phyloP scores from a whole-genome alignment of 2,797 vertebrate species.

The Karalla daura region DNA sequence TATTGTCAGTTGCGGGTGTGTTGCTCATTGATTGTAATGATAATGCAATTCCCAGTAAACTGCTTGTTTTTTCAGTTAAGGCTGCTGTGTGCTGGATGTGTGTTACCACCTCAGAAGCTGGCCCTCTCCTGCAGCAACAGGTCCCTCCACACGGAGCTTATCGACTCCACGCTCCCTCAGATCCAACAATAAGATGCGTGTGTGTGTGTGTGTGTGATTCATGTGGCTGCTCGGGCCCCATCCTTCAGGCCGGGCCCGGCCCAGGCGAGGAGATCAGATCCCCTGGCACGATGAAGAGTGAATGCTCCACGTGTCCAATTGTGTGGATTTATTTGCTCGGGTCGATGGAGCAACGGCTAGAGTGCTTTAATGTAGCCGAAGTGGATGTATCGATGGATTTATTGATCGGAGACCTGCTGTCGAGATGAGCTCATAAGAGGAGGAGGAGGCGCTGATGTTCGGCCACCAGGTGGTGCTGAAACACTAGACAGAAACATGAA shows the following conservation, averaged over 20 bases:
- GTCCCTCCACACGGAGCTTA: too few species aligned
- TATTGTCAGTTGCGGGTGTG: constrained; percentile 69
- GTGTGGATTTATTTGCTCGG: constrained; percentile 65
- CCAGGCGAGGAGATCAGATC: constrained; percentile 58
- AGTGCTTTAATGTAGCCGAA: constrained; percentile 69
- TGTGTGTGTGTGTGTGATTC: too few species aligned
- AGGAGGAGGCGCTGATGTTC: neutral
- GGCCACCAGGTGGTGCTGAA: constrained; percentile 77
- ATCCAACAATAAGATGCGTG: constrained; percentile 20
- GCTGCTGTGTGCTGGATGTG: constrained; percentile 29
- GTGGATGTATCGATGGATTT: constrained; percentile 75
- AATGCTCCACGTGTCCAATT: constrained; percentile 56
- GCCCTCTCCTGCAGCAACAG: too few species aligned
- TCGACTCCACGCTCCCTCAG: too few species aligned
- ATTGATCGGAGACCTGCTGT: constrained; percentile 61
- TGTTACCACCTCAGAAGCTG: neutral
- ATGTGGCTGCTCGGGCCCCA: constrained; percentile 13
- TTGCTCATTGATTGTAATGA: constrained; percentile 81
- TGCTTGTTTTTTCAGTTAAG: constrained; percentile 75
- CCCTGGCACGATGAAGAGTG: constrained; percentile 42
- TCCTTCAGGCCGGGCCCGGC: constrained; percentile 19
- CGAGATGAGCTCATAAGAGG: constrained; percentile 57
- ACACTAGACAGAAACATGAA: neutral
- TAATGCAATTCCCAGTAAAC: constrained; percentile 80
- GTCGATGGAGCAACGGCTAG: constrained; percentile 57